Base-by-base conservation (phyloP, 2,797 vertebrate genomes). In the Coluber constrictor region DNA sequence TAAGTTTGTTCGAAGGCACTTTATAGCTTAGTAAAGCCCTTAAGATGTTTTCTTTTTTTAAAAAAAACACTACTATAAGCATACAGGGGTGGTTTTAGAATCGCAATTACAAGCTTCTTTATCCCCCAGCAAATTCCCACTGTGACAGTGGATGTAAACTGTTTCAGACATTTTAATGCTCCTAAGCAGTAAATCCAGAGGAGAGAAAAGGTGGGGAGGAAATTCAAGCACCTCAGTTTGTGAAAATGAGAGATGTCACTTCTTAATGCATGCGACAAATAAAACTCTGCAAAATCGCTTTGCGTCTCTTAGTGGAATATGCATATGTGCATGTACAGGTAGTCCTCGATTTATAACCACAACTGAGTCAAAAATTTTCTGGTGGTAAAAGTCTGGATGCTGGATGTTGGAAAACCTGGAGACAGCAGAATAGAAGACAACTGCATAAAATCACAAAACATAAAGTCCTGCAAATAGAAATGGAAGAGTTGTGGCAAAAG, bases 141-240 rank as follows among this genome's bases (percentile, higher is more conserved):
- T 94, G 96, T 59, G 94, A 87, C 94, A 96, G 93, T 94, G 97
- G 96, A 96, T 96, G 96, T 95, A 97, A 98, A 97, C 96, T 92
- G 95, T 94, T 97, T 93, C 25, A 96, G 97, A 97, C 96, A 95
- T 97, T 97, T 97, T 97, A 97, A 96, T 95, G 96, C 97, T 97
- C 96, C 95, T 51, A 32, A 97, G 95, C 96, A 93, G 96, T 95
- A 96, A 95, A 96, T 95, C 92, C 96, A 25, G 79, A 47, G 79
- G 23, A 83, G 43, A 83, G 92, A 93, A 95, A 89, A 86, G 60
- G 37, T 47, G 87, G 90, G 43, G 93, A 95, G 63, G 56, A 37
- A 23, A 92, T 56, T 94, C 95, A 92, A 95, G 95, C 95, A 96
- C 95, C 91, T 93, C 83, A 25, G 54, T 93, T 95, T 95, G 93